Conservation (phyloP, 2,797 vertebrate species). For the Phrynocephalus forsythii region DNA sequence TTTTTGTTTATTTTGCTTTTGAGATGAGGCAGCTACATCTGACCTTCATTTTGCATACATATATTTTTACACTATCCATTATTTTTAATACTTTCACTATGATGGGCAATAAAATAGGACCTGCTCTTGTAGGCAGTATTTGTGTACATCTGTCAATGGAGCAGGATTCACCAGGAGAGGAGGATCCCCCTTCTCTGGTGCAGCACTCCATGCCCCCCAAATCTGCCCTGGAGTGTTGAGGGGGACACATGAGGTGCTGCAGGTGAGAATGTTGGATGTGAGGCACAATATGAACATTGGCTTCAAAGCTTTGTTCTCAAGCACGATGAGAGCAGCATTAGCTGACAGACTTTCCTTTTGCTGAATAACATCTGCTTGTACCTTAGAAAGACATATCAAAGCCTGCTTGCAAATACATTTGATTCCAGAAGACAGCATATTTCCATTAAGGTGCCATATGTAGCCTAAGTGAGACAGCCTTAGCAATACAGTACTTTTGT, state of each 20-base stretch:
- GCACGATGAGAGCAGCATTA: conserved; percentile 7
- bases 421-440: conserved; percentile 6
- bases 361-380: conserved; percentile 12
- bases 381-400: background rate
- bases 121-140: background rate
- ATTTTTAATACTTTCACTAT: background rate
- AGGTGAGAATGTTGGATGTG: background rate
- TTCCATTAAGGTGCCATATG: background rate
- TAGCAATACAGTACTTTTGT: background rate
- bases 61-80: background rate
- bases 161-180: background rate
- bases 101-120: background rate
- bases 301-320: background rate
- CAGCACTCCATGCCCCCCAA: background rate
- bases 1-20: background rate
- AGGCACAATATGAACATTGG: conserved; percentile 6
- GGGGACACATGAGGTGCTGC: background rate
- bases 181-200: background rate
- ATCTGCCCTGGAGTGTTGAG: background rate
- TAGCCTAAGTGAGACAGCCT: conserved; percentile 14
- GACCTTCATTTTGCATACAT: background rate
- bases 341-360: background rate
- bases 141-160: background rate
- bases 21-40: background rate
- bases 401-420: conserved; percentile 16